These are phyloP conservation scores for Harmothoe impar DNA, from an alignment of 2,888 invertebrate genomes.

Conservation along the genomic window DNA sequence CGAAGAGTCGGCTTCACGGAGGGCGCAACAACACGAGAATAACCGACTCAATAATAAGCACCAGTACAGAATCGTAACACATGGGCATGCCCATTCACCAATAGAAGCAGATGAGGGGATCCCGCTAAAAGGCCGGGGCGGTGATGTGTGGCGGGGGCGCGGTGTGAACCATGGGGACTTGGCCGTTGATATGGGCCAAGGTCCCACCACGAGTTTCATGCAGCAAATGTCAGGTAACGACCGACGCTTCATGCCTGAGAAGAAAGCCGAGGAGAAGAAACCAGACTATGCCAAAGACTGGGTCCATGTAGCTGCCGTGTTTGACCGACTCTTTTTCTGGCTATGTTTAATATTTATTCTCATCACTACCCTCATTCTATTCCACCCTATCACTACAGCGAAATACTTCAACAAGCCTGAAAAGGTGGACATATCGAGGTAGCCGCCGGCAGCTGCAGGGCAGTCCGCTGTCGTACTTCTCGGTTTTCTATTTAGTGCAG, in stretches of 20 bases:
- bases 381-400: slow-evolving; percentile 71
- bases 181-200: background rate
- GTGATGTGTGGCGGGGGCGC: slow-evolving; percentile 6
- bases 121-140: slow-evolving; percentile 1
- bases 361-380: slow-evolving; percentile 71
- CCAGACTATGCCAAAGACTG: slow-evolving; percentile 72
- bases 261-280: slow-evolving; percentile 42
- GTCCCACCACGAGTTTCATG: background rate
- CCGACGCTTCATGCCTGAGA: background rate
- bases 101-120: slow-evolving; percentile 32
- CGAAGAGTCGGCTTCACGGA: background rate
- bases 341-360: slow-evolving; percentile 71
- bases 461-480: background rate
- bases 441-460: background rate
- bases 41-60: slow-evolving; percentile 23
- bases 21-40: background rate
- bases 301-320: slow-evolving; percentile 72
- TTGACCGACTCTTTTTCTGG: slow-evolving; percentile 74
- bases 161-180: background rate
- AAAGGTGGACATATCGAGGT: slow-evolving; percentile 13
- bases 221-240: background rate
- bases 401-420: slow-evolving; percentile 62
- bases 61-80: slow-evolving; percentile 20
- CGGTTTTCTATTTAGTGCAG: background rate
- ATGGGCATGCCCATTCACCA: background rate